Conservation (phyloP, 1,140 invertebrate species). For the Halesus radiatus region DNA sequence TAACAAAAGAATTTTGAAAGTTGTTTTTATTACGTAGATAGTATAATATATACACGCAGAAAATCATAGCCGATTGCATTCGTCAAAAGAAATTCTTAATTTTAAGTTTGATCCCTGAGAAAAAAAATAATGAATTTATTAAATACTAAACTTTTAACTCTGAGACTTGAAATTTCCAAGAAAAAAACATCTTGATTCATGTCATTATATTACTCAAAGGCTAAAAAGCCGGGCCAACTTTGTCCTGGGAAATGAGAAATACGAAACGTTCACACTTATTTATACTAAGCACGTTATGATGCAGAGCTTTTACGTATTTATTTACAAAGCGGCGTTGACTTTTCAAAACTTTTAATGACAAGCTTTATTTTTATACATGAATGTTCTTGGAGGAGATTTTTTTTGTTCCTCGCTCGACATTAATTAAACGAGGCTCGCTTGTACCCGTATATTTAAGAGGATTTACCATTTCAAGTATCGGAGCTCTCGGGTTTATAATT, state of each 20-base stretch:
- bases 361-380: constrained; percentile 50
- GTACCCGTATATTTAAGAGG: constrained; percentile 36
- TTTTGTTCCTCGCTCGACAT: constrained; percentile 46
- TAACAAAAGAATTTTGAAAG: too few species aligned
- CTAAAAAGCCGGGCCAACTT: constrained; percentile 24
- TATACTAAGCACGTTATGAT: constrained; percentile 45
- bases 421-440: constrained; percentile 41
- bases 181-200: constrained; percentile 40
- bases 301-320: constrained; percentile 48
- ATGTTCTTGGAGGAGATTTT: constrained; percentile 41
- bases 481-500: constrained; percentile 32
- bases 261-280: constrained; percentile 42
- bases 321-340: constrained; percentile 51
- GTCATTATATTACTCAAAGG: constrained; percentile 34
- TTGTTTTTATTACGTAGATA: too few species aligned
- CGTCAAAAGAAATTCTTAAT: background rate
- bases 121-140: background rate
- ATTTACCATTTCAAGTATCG: constrained; percentile 45
- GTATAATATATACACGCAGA: background rate
- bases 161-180: constrained; percentile 10
- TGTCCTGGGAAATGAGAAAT: constrained; percentile 33
- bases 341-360: constrained; percentile 51
- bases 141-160: background rate
- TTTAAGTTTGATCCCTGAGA: background rate
- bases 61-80: background rate